Conservation (phyloP, 92 coral and sea anemone species). For the Porites rus region DNA sequence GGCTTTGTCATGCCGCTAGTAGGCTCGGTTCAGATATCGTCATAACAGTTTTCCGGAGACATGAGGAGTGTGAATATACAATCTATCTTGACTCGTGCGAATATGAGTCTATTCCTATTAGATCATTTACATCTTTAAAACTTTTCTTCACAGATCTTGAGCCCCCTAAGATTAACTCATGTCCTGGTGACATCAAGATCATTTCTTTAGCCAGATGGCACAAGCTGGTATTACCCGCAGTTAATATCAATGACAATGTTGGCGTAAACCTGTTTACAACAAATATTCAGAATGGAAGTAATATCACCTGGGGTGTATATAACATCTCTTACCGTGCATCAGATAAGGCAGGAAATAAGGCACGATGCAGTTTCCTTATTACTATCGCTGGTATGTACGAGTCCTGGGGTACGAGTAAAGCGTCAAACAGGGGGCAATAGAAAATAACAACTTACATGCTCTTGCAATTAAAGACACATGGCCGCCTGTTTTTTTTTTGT, state of each 20-base stretch:
- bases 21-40: no score
- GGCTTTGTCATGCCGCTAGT: no score
- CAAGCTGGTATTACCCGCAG: slow-evolving; percentile 38
- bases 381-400: slow-evolving; percentile 8
- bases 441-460: no score
- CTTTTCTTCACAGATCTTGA: slow-evolving; percentile 38
- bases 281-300: slow-evolving; percentile 45
- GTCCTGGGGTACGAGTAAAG: no score
- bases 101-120: no score
- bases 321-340: slow-evolving; percentile 45
- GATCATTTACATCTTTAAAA: no score
- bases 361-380: neutral
- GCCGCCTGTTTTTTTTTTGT: no score
- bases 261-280: slow-evolving; percentile 34
- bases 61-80: no score
- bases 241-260: slow-evolving; percentile 55
- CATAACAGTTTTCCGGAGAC: no score
- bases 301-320: slow-evolving; percentile 45
- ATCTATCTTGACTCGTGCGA: no score
- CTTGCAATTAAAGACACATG: no score
- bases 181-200: slow-evolving; percentile 42
- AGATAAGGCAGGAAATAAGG: slow-evolving; percentile 65
- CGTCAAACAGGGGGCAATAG: no score
- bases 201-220: neutral
- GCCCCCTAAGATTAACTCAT: slow-evolving; percentile 41